Evolutionary conservation across 2,888 invertebrate genomes (phyloP), one percentile per base, ranked within the genome.

Genomic region (Hyalella azteca): DNA sequence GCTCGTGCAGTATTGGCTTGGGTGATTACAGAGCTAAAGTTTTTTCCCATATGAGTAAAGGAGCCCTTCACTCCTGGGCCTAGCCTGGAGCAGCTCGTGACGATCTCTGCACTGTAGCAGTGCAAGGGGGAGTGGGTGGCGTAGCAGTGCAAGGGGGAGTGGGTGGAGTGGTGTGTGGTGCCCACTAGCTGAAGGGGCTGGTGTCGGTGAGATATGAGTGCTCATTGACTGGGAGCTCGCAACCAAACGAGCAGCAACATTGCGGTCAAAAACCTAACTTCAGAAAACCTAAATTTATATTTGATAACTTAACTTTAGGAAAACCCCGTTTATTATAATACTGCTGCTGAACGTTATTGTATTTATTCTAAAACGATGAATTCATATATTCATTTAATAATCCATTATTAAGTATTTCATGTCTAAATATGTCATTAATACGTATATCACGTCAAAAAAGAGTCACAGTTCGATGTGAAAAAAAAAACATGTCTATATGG

Each of bases 21-120:
- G 66, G 66, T 66, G 36, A 66, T 66, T 66, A 66, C 66, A 66
- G 66, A 32, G 36, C 66, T 66, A 32, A 19, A n/a, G 29, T 66
- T 66, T 54, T 66, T 66, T 66, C 66, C 66, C 66, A 66, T 36
- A 36, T 36, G 32, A 66, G 66, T 66, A 66, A 66, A 66, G 66
- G 66, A 66, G 66, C 66, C 66, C 36, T 66, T 66, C 66, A 36
- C 66, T 45, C 45, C 15, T 29, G 22, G 36, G 36, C 36, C 36
- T 66, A 36, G 66, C 66, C 66, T 66, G 36, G 66, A 66, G 66
- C 66, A 15, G 19, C 66, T 66, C 66, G 66, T 66, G 66, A 66
- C 66, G 66, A 66, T 29, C 66, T 66, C 66, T 66, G 66, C 66
- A 66, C 66, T 36, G 54, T n/a, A 49, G 49, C 49, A 59, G 29